These are phyloP conservation scores for Shargacucullia verbasci DNA, from an alignment of 2,888 invertebrate genomes.

Conservation along the genomic window DNA sequence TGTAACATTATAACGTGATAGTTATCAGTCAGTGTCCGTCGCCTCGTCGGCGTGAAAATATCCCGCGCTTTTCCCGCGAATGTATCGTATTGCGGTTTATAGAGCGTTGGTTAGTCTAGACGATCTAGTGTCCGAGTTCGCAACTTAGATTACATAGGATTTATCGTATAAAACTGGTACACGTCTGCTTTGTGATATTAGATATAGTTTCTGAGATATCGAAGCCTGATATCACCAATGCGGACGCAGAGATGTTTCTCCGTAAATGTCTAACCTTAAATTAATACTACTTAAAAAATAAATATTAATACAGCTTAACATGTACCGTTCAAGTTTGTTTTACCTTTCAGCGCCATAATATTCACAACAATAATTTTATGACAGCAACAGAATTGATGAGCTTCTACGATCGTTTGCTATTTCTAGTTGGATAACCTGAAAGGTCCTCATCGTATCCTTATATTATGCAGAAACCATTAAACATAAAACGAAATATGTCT, in stretches of 20 bases:
- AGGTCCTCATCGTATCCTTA: constrained; percentile 1
- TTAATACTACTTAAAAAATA: no score
- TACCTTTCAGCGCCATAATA: neutral
- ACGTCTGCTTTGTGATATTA: constrained; percentile 29
- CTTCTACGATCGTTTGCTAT: constrained; percentile 1
- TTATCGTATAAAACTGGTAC: constrained; percentile 55
- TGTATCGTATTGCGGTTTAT: constrained; percentile 78
- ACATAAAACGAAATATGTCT: constrained; percentile 10
- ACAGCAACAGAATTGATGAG: neutral
- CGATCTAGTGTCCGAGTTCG: constrained; percentile 72
- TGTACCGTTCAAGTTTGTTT: neutral
- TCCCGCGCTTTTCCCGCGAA: constrained; percentile 69
- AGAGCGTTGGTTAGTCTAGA: constrained; percentile 67
- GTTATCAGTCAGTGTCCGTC: constrained; percentile 61
- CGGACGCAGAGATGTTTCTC: no score
- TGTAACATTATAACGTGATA: constrained; percentile 47
- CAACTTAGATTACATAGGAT: constrained; percentile 72
- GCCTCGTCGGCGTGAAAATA: constrained; percentile 60
- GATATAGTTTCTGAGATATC: neutral
- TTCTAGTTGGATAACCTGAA: neutral
- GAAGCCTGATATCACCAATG: constrained; percentile 1
- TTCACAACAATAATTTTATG: neutral
- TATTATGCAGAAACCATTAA: constrained; percentile 5
- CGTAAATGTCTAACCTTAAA: no score
- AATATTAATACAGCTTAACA: no score